Conservation (phyloP, 2,888 invertebrate species). For the Drosophila nr. medialis region DNA sequence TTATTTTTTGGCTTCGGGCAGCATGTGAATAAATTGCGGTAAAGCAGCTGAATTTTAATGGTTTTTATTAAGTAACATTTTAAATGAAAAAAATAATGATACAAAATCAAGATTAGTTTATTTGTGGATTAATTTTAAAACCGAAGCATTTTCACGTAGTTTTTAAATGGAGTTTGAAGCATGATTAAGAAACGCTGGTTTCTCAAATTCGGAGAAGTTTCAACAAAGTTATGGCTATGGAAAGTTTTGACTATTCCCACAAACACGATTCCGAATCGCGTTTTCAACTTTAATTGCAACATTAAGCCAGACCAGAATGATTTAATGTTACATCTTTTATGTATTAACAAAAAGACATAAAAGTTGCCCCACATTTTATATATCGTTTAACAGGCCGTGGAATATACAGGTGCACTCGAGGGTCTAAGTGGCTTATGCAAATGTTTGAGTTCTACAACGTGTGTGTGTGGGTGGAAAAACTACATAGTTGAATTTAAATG, state of each 20-base stretch:
- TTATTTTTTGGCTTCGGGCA: neutral
- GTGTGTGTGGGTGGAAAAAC: slow-evolving; percentile 19
- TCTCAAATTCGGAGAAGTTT: neutral
- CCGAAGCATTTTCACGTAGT: neutral
- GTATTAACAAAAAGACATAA: too few species aligned
- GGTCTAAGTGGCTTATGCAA: slow-evolving; percentile 63
- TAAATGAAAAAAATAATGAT: too few species aligned
- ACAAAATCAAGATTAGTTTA: accelerated
- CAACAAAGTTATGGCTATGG: accelerated
- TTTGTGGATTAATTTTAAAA: neutral
- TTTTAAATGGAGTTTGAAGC: neutral
- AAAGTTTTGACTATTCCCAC: neutral
- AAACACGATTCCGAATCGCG: neutral
- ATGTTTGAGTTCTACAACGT: slow-evolving; percentile 43
- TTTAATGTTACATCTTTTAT: neutral
- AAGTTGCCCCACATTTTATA: neutral
- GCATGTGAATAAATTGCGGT: neutral
- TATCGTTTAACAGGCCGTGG: neutral
- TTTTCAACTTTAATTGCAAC: neutral
- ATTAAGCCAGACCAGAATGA: neutral
- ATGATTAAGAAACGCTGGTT: neutral
- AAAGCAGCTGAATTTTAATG: neutral
- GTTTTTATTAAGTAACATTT: neutral
- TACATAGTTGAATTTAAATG: slow-evolving; percentile 41
- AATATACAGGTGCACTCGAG: slow-evolving; percentile 1